Conservation (phyloP, 1,140 invertebrate species). For the Tetragnatha versicolor region DNA sequence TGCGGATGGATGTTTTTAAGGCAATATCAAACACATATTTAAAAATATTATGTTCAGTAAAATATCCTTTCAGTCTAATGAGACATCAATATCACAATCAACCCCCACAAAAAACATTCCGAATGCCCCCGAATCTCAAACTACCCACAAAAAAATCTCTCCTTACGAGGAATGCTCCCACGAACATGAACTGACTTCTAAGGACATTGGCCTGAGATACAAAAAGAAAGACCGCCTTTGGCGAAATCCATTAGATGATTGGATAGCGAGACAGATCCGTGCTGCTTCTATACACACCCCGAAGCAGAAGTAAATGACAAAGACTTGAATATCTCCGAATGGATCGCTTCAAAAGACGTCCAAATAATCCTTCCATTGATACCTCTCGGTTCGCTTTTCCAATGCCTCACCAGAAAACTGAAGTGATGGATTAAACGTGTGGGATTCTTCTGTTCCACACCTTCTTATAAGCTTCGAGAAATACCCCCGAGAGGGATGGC, state of each 20-base stretch:
- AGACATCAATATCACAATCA: no score
- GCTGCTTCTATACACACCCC: not conserved
- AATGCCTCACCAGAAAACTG: not conserved
- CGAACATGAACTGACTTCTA: not conserved
- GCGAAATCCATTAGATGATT: constrained; percentile 27
- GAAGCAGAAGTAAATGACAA: constrained; percentile 3
- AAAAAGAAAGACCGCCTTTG: constrained; percentile 8
- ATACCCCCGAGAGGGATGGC: no score
- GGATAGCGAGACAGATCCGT: not conserved
- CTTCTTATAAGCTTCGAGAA: no score
- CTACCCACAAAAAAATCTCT: not conserved
- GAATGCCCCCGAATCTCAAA: no score
- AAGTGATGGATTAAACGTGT: not conserved
- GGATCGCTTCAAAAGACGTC: constrained; percentile 1
- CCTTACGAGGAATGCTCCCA: not conserved
- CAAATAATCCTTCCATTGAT: constrained; percentile 2
- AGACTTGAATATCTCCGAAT: constrained; percentile 11
- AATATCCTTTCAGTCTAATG: no score
- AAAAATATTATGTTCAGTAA: no score
- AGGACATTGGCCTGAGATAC: not conserved
- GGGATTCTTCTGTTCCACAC: no score
- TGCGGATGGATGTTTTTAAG: no score
- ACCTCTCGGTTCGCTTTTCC: not conserved
- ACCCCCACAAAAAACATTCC: no score
- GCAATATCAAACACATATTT: no score